A percentile compares a stretch with the other conserved stretches of the same genome.
Conservation (phyloP, 1,140 invertebrate genomes). For the Zaprionus taronus region DNA sequence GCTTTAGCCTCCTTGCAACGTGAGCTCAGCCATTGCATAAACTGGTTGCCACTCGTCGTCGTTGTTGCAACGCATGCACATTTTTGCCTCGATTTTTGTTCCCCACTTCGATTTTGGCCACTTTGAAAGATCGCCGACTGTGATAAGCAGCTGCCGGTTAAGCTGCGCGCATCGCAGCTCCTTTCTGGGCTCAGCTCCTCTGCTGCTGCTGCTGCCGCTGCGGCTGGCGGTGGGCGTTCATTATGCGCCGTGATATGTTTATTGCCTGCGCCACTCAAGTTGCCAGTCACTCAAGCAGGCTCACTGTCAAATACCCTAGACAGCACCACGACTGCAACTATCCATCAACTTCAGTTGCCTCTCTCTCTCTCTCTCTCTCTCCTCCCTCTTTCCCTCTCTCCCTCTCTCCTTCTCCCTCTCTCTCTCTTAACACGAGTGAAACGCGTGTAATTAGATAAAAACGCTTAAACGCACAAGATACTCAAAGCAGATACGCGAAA, state of each 20-base stretch:
- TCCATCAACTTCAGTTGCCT: not conserved
- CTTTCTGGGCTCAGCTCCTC: slow-evolving; percentile 16
- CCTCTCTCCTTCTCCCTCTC: not conserved
- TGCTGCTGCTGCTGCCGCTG: not conserved
- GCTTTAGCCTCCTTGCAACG: not conserved
- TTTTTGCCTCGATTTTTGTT: slow-evolving; percentile 15
- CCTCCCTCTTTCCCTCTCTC: not conserved
- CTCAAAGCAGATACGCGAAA: slow-evolving; percentile 21
- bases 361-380: not conserved
- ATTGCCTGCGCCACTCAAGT: slow-evolving; percentile 39
- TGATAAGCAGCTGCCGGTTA: slow-evolving; percentile 58
- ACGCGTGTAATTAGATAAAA: slow-evolving; percentile 75
- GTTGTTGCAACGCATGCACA: slow-evolving; percentile 8
- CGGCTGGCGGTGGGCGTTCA: slow-evolving; percentile 53
- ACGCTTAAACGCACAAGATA: slow-evolving; percentile 65
- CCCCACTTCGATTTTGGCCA: slow-evolving; percentile 43
- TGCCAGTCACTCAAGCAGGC: not conserved
- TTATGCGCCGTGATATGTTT: slow-evolving; percentile 62
- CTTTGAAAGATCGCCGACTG: slow-evolving; percentile 76
- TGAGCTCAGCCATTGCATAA: slow-evolving; percentile 65
- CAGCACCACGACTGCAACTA: slow-evolving; percentile 6
- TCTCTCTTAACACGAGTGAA: slow-evolving; percentile 47
- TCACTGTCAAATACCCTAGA: slow-evolving; percentile 20
- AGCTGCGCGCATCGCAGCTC: slow-evolving; percentile 18
- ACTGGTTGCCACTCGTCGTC: slow-evolving; percentile 58